Conservation (phyloP, 2,888 invertebrate genomes). For the Drosophila recens region DNA sequence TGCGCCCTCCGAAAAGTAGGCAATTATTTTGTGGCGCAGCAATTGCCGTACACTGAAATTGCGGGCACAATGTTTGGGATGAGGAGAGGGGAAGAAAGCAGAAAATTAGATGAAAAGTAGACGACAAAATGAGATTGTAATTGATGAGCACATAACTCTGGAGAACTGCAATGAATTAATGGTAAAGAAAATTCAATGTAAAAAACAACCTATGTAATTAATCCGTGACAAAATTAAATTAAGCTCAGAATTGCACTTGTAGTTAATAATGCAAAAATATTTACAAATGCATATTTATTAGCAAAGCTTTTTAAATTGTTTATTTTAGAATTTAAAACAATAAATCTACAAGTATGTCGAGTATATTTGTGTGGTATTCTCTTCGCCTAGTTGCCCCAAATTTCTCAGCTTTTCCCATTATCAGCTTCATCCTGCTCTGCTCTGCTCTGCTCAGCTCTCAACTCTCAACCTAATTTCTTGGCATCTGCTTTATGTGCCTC, state of each 20-base stretch:
- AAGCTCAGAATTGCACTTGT: too few species aligned
- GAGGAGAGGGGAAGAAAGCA: background rate
- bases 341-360: background rate
- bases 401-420: constrained; percentile 19
- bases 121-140: constrained; percentile 2
- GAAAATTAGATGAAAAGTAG: background rate
- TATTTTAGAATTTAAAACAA: too few species aligned
- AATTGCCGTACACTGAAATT: constrained; percentile 5
- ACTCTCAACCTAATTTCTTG: constrained; percentile 22
- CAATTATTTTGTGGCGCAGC: constrained; percentile 73
- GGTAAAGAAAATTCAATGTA: background rate
- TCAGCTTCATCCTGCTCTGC: constrained; percentile 4
- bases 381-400: constrained; percentile 15
- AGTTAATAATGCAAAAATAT: too few species aligned
- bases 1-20: constrained; percentile 58
- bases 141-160: constrained; percentile 13
- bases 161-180: background rate
- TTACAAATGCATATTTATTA: too few species aligned
- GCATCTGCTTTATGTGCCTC: constrained; percentile 27
- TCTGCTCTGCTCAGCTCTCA: background rate
- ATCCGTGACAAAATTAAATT: too few species aligned
- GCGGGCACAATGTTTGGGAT: background rate
- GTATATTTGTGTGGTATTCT: background rate
- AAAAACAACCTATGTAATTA: too few species aligned
- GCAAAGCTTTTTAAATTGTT: too few species aligned